phyloP scores from a whole-genome alignment of 64 coral and sea anemone genomes.

The Montipora efflorescens region DNA sequence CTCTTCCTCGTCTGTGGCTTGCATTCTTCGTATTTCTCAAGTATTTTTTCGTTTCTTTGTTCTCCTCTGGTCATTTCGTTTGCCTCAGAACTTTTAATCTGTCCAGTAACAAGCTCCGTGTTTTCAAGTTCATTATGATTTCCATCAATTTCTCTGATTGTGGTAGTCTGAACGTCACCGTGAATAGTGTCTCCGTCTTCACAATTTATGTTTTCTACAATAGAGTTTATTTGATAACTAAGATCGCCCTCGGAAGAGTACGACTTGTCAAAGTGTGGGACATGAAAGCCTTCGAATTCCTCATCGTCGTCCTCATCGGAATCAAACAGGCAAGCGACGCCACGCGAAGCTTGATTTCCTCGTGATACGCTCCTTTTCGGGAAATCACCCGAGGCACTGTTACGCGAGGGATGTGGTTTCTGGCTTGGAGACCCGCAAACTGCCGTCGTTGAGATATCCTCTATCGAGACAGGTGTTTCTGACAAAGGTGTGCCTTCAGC shows the following conservation, averaged over 20 bases:
- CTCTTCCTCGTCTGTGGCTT: constrained; percentile 10
- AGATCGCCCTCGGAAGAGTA: constrained; percentile 59
- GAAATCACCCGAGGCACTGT: background rate
- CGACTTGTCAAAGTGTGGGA: constrained; percentile 58
- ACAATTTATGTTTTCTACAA: constrained; percentile 27
- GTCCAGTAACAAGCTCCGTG: background rate
- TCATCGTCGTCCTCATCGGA: constrained; percentile 62
- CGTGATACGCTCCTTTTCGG: background rate
- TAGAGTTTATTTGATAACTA: constrained; percentile 18
- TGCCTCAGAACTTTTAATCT: background rate
- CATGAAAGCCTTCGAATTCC: constrained; percentile 60
- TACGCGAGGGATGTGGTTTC: background rate
- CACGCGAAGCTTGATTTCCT: background rate
- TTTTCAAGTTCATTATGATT: background rate
- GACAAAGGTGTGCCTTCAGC: background rate
- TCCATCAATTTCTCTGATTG: background rate
- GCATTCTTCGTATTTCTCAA: background rate
- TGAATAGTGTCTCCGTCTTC: background rate
- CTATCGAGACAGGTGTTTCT: background rate
- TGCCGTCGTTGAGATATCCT: background rate
- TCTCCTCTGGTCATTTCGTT: background rate
- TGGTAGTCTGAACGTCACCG: background rate
- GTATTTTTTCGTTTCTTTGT: background rate
- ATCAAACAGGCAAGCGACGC: constrained; percentile 44
- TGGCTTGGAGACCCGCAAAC: background rate